A percentile compares a stretch with the other conserved stretches of the same genome.
These are phyloP conservation scores for Colius striatus DNA, from an alignment of 2,113 vertebrate genomes.

Conservation along the genomic window DNA sequence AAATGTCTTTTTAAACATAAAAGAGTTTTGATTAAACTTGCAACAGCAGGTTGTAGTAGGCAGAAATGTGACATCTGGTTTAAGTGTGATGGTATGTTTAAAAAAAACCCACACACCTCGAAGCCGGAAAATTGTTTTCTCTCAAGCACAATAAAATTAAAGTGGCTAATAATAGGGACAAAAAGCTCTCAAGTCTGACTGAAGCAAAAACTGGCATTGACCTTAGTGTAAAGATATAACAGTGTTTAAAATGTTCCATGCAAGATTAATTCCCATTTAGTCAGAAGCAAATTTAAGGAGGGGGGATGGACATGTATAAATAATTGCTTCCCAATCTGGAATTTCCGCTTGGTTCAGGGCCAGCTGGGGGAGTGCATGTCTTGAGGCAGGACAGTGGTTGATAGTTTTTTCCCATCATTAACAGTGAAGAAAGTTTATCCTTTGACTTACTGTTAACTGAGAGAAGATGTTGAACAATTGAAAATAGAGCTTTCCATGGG, in stretches of 20 bases:
- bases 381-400: not conserved
- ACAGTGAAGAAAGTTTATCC: conserved; percentile 22
- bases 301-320: not conserved
- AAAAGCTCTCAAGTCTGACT: not conserved
- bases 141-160: not conserved
- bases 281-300: not conserved
- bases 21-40: conserved; percentile 23
- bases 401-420: conserved; percentile 49
- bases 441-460: not conserved
- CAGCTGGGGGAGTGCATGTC: conserved; percentile 4
- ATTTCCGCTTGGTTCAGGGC: conserved; percentile 49
- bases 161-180: not conserved
- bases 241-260: not conserved
- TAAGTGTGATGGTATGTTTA: not conserved
- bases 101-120: not conserved
- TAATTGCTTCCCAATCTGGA: conserved; percentile 44
- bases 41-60: conserved; percentile 1
- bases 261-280: conserved; percentile 6
- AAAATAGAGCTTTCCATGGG: not conserved
- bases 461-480: not conserved
- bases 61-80: not conserved
- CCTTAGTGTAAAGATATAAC: not conserved
- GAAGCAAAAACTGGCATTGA: not conserved
- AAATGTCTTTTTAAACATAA: not conserved
- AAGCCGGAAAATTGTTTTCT: not conserved